Conservation (phyloP, 2,888 invertebrate genomes). For the Lasioglossum pauxillum region DNA sequence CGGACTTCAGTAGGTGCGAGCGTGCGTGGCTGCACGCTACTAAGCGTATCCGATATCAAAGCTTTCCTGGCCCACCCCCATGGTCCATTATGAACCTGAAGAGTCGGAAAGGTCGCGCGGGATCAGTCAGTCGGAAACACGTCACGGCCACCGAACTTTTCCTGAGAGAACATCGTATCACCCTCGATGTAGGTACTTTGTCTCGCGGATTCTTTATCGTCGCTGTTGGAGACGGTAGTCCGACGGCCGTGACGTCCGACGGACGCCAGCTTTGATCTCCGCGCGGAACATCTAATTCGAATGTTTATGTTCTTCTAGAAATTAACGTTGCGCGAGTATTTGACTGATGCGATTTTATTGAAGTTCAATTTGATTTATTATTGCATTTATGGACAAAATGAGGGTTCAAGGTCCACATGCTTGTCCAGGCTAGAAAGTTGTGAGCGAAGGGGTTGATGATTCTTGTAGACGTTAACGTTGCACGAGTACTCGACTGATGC, state of each 20-base stretch:
- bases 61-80: constrained; percentile 27
- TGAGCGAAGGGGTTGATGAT: not conserved
- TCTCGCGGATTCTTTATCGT: constrained; percentile 7
- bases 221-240: not conserved
- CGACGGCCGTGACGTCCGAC: not conserved
- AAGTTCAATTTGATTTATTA: too few species aligned
- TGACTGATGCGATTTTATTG: not conserved
- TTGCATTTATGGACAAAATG: too few species aligned
- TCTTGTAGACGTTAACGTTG: too few species aligned
- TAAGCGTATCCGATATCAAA: constrained; percentile 78
- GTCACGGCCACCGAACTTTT: not conserved
- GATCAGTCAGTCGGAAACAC: not conserved
- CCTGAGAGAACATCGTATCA: not conserved
- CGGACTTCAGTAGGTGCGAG: constrained; percentile 64
- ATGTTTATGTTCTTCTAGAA: not conserved
- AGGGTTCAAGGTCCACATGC: too few species aligned
- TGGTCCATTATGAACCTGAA: constrained; percentile 53
- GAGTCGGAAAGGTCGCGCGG: constrained; percentile 27
- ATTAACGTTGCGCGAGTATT: not conserved
- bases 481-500: too few species aligned
- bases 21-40: constrained; percentile 58
- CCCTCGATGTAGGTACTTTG: not conserved
- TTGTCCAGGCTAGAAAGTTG: not conserved
- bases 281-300: not conserved
- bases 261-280: not conserved